Percentiles rank a stretch among this genome's conserved stretches.
phyloP scores from a whole-genome alignment of 2,888 invertebrate species.

The Schizaphis graminum region DNA sequence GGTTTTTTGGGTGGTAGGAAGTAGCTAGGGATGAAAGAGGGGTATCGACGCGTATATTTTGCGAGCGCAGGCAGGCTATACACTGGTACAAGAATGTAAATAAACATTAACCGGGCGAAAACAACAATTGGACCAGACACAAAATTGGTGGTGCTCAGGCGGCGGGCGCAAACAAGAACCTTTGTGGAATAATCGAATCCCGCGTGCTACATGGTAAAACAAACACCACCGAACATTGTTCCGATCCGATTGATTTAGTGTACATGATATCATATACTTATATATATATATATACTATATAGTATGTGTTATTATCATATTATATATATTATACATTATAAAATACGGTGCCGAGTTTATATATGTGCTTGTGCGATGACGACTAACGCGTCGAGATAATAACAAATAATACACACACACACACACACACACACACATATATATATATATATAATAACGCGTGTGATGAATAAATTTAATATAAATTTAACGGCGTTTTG shows the following conservation, averaged over 20 bases:
- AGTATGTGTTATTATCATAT: neutral
- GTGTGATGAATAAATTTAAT: constrained; percentile 42
- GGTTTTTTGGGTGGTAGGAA: neutral
- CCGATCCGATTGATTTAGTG: constrained; percentile 63
- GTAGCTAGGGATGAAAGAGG: neutral
- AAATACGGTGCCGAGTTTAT: neutral
- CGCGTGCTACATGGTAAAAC: constrained; percentile 42
- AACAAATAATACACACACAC: neutral
- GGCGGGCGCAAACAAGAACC: constrained; percentile 50
- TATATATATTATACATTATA: constrained; percentile 5
- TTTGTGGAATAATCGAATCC: constrained; percentile 63
- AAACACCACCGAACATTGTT: constrained; percentile 59
- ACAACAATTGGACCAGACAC: constrained; percentile 59
- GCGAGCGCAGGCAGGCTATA: neutral
- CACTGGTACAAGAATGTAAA: constrained; percentile 59
- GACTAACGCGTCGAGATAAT: neutral
- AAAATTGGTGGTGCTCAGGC: constrained; percentile 40
- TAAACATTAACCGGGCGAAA: constrained; percentile 59
- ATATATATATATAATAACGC: neutral
- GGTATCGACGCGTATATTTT: neutral
- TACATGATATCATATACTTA: neutral
- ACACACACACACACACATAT: too few species aligned
- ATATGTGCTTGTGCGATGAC: neutral
- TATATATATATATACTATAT: neutral
- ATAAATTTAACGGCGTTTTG: constrained; percentile 38